Evolutionary conservation across 2,797 vertebrate genomes (phyloP).

Genomic region (Falco peregrinus): DNA sequence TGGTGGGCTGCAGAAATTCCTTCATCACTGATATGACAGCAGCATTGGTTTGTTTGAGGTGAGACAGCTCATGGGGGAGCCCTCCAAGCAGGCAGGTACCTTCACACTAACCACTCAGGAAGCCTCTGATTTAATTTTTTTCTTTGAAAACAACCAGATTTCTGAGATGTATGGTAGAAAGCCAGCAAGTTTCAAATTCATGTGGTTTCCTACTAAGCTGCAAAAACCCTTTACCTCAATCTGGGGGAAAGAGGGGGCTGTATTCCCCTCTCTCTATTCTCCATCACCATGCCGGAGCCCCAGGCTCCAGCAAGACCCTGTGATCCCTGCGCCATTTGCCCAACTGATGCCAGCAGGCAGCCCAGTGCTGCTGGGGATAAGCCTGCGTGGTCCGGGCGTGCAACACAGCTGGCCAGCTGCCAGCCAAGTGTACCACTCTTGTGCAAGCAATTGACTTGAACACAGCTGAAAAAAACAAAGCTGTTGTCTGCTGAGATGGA

Average conservation of each 20-base stretch:
- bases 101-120: background rate
- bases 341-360: background rate
- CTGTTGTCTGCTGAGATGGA: background rate
- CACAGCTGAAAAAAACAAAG: background rate
- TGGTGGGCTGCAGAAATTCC: background rate
- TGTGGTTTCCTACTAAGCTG: background rate
- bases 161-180: accelerated
- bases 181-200: background rate
- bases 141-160: background rate
- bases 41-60: background rate
- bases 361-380: background rate
- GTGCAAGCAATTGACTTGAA: background rate
- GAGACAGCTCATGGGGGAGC: background rate
- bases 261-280: background rate
- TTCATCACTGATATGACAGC: background rate
- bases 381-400: accelerated
- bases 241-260: accelerated
- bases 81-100: background rate
- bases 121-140: background rate
- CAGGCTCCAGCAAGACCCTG: background rate
- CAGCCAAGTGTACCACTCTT: background rate
- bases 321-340: background rate
- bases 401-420: background rate
- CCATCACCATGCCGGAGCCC: accelerated
- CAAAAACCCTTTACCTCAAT: accelerated